Base-by-base conservation (phyloP, 2,888 invertebrate genomes). In the Drosophila birchii region DNA sequence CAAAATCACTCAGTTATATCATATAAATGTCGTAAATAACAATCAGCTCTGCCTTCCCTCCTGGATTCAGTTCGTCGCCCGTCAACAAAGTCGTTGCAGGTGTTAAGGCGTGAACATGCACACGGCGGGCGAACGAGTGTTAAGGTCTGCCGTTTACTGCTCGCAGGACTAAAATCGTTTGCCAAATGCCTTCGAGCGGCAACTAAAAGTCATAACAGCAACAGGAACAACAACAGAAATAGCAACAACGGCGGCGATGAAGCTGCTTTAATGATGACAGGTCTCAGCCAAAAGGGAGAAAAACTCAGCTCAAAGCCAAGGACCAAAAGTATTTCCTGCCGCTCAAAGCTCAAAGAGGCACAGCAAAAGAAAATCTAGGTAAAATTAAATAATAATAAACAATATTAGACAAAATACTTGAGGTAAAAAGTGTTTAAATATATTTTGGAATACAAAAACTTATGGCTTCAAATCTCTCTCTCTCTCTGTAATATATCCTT, bases 141-240 rank as follows among this genome's bases (percentile, higher is more conserved):
- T 44, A 57, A 73, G 66, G 43, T 67, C 62, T 53, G 72, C 62
- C 51, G 49, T 44, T 62, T 68, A 68, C 67, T 49, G 67, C 56
- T 68, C 56, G 32, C 47, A 36, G 32, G 32, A 26, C 66, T 55
- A 53, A 66, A 70, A 69, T 66, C 73, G 69, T 81, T 74, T 78
- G 78, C 76, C 72, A 80, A 76, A 63, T 62, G 82, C 61, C 73
- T 69, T 78, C 59, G 57, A 58, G 76, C 60, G 78, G 70, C 76
- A 79, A 79, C 74, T 75, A 67, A 73, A 74, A 80, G 67, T 68
- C 79, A 61, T 78, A 86, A 78, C 47, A 47, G 56, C 68, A 67
- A 47, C 68, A 56, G 49, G 44, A 70, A 60, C 55, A 61, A 51
- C 26, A 57, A 57, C 45, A 45, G 72, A 36, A 53, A 53, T 53